Percentiles rank a stretch among this genome's conserved stretches.
These are phyloP conservation scores for Caenorhabditis wallacei DNA, from an alignment of 2,888 invertebrate species.

Conservation along the genomic window DNA sequence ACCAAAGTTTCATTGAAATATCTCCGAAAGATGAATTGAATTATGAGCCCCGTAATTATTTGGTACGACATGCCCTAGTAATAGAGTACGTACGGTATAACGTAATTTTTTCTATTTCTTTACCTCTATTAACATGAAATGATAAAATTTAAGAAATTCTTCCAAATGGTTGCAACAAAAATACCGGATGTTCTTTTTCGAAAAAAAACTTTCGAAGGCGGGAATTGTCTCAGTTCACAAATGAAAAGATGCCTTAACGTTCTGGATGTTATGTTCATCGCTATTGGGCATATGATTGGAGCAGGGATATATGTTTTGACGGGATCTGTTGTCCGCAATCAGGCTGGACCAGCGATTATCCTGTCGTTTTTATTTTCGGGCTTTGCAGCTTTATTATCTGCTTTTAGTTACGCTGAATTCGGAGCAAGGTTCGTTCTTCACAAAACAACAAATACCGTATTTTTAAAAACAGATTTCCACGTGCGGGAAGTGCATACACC, in stretches of 20 bases:
- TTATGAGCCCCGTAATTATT: too few relatives aligned
- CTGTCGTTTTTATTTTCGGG: slow-evolving; percentile 90
- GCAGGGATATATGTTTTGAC: slow-evolving; percentile 73
- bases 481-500: slow-evolving; percentile 88
- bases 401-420: slow-evolving; percentile 86
- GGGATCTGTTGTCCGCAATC: slow-evolving; percentile 89
- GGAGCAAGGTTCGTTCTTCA: slow-evolving; percentile 82
- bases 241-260: slow-evolving; percentile 68
- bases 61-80: too few relatives aligned
- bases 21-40: too few relatives aligned
- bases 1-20: too few relatives aligned
- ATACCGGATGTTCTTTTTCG: slow-evolving; percentile 22
- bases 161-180: not conserved
- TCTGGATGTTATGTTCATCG: slow-evolving; percentile 69
- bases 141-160: not conserved
- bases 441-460: not conserved
- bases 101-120: too few relatives aligned
- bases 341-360: slow-evolving; percentile 94
- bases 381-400: slow-evolving; percentile 90
- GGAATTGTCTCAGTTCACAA: slow-evolving; percentile 54
- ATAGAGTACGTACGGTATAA: too few relatives aligned
- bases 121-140: too few relatives aligned
- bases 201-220: slow-evolving; percentile 50
- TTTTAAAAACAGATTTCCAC: slow-evolving; percentile 87
- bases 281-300: slow-evolving; percentile 73